A percentile compares a stretch with the other conserved stretches of the same genome.
These are phyloP conservation scores for Formica aserva DNA, from an alignment of 2,888 invertebrate genomes.

Conservation along the genomic window DNA sequence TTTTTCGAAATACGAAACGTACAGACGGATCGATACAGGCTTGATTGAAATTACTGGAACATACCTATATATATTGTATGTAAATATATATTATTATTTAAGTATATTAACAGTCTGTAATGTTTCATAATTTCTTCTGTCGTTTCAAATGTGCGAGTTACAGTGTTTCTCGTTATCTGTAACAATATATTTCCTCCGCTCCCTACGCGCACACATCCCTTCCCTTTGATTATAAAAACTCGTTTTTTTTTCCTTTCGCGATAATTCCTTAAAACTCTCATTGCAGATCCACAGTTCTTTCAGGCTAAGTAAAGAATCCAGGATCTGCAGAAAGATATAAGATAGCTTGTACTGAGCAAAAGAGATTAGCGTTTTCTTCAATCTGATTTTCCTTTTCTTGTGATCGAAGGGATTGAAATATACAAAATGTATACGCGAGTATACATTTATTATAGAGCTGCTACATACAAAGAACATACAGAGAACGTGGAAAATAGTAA, in stretches of 20 bases:
- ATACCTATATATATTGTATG: conserved; percentile 56
- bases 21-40: conserved; percentile 33
- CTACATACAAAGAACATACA: background rate
- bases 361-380: background rate
- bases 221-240: background rate
- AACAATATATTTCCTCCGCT: background rate
- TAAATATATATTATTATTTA: conserved; percentile 57
- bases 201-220: background rate
- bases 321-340: background rate
- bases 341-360: background rate
- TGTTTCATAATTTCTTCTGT: conserved; percentile 38
- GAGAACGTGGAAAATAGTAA: background rate
- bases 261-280: background rate
- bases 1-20: conserved; percentile 37
- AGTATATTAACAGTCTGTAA: conserved; percentile 40
- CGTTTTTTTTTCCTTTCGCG: background rate
- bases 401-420: background rate
- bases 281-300: background rate
- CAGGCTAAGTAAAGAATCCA: background rate
- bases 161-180: background rate
- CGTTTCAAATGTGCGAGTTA: background rate
- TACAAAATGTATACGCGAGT: background rate
- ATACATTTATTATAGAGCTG: conserved; percentile 2
- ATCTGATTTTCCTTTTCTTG: background rate
- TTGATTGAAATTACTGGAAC: conserved; percentile 36